Conservation (phyloP, 2,888 invertebrate species). For the Aphelenchoides bicaudatus region DNA sequence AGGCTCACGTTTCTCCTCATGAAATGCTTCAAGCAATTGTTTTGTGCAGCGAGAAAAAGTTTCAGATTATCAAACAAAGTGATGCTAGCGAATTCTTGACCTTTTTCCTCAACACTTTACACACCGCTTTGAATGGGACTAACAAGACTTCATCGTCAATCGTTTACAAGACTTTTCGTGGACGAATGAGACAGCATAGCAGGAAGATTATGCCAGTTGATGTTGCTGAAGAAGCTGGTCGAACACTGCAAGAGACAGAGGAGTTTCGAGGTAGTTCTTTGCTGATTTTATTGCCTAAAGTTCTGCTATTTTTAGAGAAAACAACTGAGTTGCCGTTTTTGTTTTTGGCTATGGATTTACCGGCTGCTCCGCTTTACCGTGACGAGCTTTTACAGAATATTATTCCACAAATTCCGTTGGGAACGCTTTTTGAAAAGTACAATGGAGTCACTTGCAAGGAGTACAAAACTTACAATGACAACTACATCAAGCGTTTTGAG, state of each 20-base stretch:
- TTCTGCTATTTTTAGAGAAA: constrained; percentile 67
- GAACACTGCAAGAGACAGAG: constrained; percentile 41
- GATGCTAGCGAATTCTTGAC: constrained; percentile 96
- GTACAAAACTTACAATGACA: constrained; percentile 98
- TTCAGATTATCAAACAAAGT: constrained; percentile 97
- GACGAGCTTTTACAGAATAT: constrained; percentile 97
- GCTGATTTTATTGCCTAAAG: neutral
- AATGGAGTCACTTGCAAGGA: constrained; percentile 92
- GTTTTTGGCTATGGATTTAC: constrained; percentile 93
- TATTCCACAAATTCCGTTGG: constrained; percentile 86
- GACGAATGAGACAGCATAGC: constrained; percentile 67
- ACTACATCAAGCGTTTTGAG: constrained; percentile 92
- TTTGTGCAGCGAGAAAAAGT: constrained; percentile 94
- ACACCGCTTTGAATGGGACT: constrained; percentile 86
- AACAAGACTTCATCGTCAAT: constrained; percentile 69
- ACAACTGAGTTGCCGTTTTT: constrained; percentile 87
- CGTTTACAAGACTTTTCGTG: constrained; percentile 85
- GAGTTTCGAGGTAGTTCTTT: constrained; percentile 49
- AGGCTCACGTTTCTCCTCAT: constrained; percentile 98
- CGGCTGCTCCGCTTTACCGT: constrained; percentile 91
- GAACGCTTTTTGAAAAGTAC: constrained; percentile 87
- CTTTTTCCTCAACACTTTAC: constrained; percentile 94
- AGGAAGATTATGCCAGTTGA: constrained; percentile 89
- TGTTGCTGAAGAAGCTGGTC: constrained; percentile 60
- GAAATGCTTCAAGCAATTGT: constrained; percentile 87